A percentile compares a stretch with the other conserved stretches of the same genome.
Evolutionary conservation across 2,888 invertebrate genomes (phyloP).

Genomic region (Idaea aversata): DNA sequence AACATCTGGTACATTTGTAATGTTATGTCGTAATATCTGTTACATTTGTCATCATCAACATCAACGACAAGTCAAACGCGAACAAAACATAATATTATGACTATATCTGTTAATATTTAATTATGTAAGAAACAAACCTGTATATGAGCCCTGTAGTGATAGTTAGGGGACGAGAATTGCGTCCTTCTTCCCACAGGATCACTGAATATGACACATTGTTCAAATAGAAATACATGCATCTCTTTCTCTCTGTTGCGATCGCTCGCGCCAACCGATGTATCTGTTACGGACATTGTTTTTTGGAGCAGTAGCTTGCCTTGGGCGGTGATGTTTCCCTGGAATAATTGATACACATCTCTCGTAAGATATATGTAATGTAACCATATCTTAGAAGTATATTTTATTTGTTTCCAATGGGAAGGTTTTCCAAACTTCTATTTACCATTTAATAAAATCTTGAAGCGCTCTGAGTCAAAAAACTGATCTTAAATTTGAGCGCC

Average conservation of each 20-base stretch:
- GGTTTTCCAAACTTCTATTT: too few relatives aligned
- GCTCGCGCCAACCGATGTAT: constrained; percentile 74
- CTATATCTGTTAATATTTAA: neutral
- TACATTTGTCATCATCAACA: too few relatives aligned
- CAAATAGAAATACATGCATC: constrained; percentile 97
- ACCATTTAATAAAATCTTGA: too few relatives aligned
- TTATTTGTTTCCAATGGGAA: too few relatives aligned
- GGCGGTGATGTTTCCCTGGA: constrained; percentile 96
- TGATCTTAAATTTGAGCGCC: too few relatives aligned
- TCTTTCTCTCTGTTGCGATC: constrained; percentile 81
- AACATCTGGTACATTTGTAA: too few relatives aligned
- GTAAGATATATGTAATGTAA: neutral
- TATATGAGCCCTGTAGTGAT: constrained; percentile 96
- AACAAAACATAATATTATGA: neutral
- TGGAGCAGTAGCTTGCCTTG: constrained; percentile 97
- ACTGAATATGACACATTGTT: constrained; percentile 98
- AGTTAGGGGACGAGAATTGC: constrained; percentile 95
- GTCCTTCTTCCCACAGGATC: constrained; percentile 95
- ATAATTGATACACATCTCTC: constrained; percentile 26
- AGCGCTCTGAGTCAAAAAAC: too few relatives aligned
- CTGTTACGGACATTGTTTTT: constrained; percentile 87
- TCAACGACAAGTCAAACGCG: too few relatives aligned
- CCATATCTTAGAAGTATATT: too few relatives aligned
- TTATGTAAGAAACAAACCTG: constrained; percentile 83
- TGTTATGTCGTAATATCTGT: too few relatives aligned